These are phyloP conservation scores for Nematostella vectensis DNA, from an alignment of 92 coral and sea anemone species.

Conservation along the genomic window DNA sequence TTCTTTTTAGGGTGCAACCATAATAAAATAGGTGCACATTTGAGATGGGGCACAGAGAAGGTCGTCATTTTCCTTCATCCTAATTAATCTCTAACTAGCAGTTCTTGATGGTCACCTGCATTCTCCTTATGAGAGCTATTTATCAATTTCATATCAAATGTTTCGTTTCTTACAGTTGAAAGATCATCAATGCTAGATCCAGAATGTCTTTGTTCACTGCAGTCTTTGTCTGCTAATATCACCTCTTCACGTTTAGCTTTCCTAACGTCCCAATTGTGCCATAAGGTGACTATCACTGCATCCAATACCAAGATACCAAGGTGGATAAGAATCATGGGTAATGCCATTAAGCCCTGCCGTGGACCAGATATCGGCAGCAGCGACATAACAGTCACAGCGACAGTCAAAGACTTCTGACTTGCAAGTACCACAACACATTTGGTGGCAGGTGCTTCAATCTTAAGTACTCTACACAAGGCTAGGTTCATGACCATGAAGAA, in stretches of 20 bases:
- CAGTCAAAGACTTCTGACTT: slow-evolving; percentile 83
- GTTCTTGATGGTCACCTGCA: too few species aligned
- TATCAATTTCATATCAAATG: too few species aligned
- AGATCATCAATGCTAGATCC: too few species aligned
- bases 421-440: slow-evolving; percentile 77
- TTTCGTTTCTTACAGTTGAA: too few species aligned
- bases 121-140: too few species aligned
- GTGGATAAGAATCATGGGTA: slow-evolving; percentile 79
- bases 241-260: slow-evolving; percentile 14
- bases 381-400: slow-evolving; percentile 68
- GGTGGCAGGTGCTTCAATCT: slow-evolving; percentile 47
- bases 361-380: slow-evolving; percentile 67
- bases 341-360: slow-evolving; percentile 71
- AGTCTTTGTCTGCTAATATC: too few species aligned
- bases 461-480: slow-evolving; percentile 39
- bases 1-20: too few species aligned
- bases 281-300: slow-evolving; percentile 63
- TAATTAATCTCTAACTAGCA: too few species aligned
- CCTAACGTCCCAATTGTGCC: slow-evolving; percentile 63
- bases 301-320: slow-evolving; percentile 67
- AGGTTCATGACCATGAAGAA: slow-evolving; percentile 49
- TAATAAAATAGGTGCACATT: too few species aligned
- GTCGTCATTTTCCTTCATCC: too few species aligned
- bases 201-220: too few species aligned
- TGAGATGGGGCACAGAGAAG: too few species aligned